These are phyloP conservation scores for Cotesia typhae DNA, from an alignment of 1,140 invertebrate genomes.

Conservation along the genomic window DNA sequence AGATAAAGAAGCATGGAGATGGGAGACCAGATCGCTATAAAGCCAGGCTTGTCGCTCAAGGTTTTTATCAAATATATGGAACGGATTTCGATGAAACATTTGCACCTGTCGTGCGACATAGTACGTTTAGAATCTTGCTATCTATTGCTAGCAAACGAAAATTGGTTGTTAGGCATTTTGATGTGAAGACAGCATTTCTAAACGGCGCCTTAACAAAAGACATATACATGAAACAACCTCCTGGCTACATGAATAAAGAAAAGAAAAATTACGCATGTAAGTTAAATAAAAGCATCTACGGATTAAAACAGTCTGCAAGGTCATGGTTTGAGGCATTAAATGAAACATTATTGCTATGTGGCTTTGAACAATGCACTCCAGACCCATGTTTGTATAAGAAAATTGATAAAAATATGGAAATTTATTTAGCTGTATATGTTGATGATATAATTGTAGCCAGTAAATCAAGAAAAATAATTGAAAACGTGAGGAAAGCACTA, in stretches of 20 bases:
- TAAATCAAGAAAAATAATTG: conserved; percentile 17
- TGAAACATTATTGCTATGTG: conserved; percentile 38
- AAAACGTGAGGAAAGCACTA: conserved; percentile 6
- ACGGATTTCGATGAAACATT: conserved; percentile 37
- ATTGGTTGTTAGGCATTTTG: conserved; percentile 44
- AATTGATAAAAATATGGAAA: background rate
- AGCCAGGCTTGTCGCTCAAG: conserved; percentile 30
- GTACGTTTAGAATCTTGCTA: conserved; percentile 36
- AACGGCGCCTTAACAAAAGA: conserved; percentile 19
- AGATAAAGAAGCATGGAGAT: conserved; percentile 41
- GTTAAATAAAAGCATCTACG: conserved; percentile 43
- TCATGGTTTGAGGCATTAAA: conserved; percentile 44
- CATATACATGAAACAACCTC: background rate
- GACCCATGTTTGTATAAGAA: conserved; percentile 24
- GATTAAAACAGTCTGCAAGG: conserved; percentile 47
- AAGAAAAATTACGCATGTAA: conserved; percentile 40
- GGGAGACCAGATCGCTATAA: conserved; percentile 34
- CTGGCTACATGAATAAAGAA: background rate
- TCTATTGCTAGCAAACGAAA: conserved; percentile 35
- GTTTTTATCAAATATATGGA: conserved; percentile 30
- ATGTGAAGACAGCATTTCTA: conserved; percentile 51
- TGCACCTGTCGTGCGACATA: conserved; percentile 40
- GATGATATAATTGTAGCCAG: conserved; percentile 33
- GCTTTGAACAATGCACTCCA: background rate
- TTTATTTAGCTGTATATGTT: conserved; percentile 30